Base-by-base conservation (phyloP, 2,113 vertebrate genomes). In the Prolemur simus region DNA sequence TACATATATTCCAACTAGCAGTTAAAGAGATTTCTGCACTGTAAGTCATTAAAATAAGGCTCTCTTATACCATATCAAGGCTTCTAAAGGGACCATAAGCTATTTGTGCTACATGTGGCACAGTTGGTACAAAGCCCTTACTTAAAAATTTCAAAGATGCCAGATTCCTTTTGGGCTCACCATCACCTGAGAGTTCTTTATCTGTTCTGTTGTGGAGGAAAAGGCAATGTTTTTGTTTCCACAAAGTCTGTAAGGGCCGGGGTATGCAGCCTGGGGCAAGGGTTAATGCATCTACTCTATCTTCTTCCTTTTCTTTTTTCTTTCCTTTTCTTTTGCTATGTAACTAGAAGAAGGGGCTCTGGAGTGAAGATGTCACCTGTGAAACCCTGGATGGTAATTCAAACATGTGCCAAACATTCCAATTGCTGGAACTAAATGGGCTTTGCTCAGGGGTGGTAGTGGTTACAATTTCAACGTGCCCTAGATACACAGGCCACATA, bases 171-270 rank as follows among this genome's bases (percentile, higher is more conserved):
- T 37, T 42, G 14, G 60, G 6, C 15, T 77, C 8, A 29, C 49
- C 45, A 23, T 66, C 47, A 68, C 11, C 49, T 58, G 56, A 77
- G 6, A 23, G 42, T 20, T 58, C 76, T 69, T 78, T 8, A 45
- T 25, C 71, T 73, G 17, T 69, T 84, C n/a, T 37, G 15, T 20
- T 12, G 29, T 20, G 20, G 49, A 73, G 66, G 45, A 58, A 78
- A 90, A 94, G 56, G 11, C 27, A 39, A 27, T 58, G 14, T 76
- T 42, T 42, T 42, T 42, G 42, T 42, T 60, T 34, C 63, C 39
- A 39, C 18, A 11, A 39, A 5, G 14, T 29, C 9, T 0, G 0
- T 2, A 6, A 11, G 15, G 34, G 32, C 27, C 8, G 8, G n/a
- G 42, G 66, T 39, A 4, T 25, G 18, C 37, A 21, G 27, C 13